Percentiles rank a stretch among this genome's conserved stretches.
These are phyloP conservation scores for Mormyrus lacerda DNA, from an alignment of 2,113 vertebrate genomes.

Conservation along the genomic window DNA sequence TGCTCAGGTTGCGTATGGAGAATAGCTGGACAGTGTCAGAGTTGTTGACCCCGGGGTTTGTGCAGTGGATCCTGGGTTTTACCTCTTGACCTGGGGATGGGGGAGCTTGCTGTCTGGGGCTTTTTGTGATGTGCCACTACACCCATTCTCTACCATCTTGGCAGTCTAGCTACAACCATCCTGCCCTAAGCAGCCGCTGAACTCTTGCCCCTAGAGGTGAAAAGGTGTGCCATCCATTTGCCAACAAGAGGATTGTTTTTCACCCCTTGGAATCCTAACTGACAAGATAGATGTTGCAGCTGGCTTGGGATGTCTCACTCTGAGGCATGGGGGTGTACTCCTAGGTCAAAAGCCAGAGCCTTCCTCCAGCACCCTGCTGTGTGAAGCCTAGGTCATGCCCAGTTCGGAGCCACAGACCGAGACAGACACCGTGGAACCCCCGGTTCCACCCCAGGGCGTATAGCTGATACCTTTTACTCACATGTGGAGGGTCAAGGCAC, in stretches of 20 bases:
- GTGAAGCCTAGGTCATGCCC: constrained; percentile 42
- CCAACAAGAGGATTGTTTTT: constrained; percentile 64
- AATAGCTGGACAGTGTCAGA: not conserved
- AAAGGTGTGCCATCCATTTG: constrained; percentile 50
- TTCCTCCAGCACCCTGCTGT: constrained; percentile 44
- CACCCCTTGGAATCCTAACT: constrained; percentile 58
- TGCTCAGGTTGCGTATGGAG: not conserved
- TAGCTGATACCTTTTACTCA: constrained; percentile 18
- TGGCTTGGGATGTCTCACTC: constrained; percentile 43
- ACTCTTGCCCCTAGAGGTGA: constrained; percentile 44
- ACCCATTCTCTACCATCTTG: constrained; percentile 28
- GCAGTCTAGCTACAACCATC: constrained; percentile 40
- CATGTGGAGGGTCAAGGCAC: not conserved
- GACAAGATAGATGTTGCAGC: constrained; percentile 60
- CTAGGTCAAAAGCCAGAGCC: constrained; percentile 44
- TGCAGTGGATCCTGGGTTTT: not conserved
- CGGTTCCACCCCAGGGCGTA: constrained; percentile 13
- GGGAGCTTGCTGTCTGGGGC: not conserved
- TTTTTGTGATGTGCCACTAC: not conserved
- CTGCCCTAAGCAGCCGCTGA: constrained; percentile 36
- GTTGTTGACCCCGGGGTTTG: not conserved
- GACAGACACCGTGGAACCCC: not conserved
- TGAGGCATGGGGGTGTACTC: constrained; percentile 8
- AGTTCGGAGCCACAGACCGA: constrained; percentile 33
- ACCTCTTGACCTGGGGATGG: not conserved